Conservation (phyloP, 2,113 vertebrate species). For the Bambusicola thoracicus region DNA sequence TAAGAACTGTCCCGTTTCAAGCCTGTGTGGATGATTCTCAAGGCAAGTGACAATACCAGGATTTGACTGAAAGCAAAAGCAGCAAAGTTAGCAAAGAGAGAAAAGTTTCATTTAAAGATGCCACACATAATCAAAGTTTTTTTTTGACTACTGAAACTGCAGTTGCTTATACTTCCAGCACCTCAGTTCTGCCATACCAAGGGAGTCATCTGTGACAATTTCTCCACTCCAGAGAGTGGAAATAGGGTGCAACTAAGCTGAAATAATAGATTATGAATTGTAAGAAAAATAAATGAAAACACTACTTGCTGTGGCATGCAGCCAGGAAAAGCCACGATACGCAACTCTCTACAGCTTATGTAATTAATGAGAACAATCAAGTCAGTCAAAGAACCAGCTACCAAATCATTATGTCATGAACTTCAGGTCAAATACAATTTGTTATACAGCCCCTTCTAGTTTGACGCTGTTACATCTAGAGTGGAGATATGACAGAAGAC, state of each 20-base stretch:
- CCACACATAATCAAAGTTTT: fast-evolving
- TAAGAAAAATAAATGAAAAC: not conserved
- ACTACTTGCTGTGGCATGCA: not conserved
- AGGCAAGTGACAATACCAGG: conserved; percentile 94
- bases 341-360: not conserved
- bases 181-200: not conserved
- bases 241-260: not conserved
- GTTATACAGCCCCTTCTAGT: not conserved
- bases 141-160: not conserved
- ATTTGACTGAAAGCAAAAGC: conserved; percentile 76
- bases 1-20: conserved; percentile 92
- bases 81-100: not conserved
- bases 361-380: not conserved
- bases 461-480: not conserved
- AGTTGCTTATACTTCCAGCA: not conserved
- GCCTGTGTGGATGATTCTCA: conserved; percentile 92
- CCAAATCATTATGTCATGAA: not conserved
- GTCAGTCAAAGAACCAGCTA: not conserved
- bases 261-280: not conserved
- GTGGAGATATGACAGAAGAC: not conserved
- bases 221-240: not conserved
- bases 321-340: not conserved
- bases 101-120: not conserved
- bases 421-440: not conserved
- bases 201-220: not conserved